Conservation (phyloP, 2,797 vertebrate species). For the Pangasius djambal region DNA sequence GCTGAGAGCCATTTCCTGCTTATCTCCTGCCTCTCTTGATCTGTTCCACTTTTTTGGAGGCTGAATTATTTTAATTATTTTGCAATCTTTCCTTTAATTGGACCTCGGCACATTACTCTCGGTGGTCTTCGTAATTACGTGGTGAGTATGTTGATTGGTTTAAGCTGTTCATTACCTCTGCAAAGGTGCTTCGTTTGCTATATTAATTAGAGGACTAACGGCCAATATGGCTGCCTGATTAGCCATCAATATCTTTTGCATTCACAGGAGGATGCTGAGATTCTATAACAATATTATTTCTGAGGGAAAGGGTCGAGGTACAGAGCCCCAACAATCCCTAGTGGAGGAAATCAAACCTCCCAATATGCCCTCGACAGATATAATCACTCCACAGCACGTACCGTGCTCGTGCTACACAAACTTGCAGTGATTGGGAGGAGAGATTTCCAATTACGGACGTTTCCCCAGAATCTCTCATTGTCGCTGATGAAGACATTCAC, state of each 20-base stretch:
- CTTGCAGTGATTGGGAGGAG: conserved; percentile 38
- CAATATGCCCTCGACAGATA: conserved; percentile 17
- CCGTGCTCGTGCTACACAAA: conserved; percentile 1
- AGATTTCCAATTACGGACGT: conserved; percentile 51
- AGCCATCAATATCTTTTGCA: conserved; percentile 47
- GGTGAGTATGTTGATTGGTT: conserved; percentile 75
- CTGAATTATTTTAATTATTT: conserved; percentile 80
- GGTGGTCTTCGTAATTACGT: conserved; percentile 84
- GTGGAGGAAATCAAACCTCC: conserved; percentile 31
- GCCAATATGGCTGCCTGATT: conserved; percentile 51
- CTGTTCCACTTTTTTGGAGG: conserved; percentile 67
- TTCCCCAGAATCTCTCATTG: conserved; percentile 21
- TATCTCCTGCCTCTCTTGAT: conserved; percentile 59
- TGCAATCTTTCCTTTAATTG: conserved; percentile 67
- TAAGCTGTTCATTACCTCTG: conserved; percentile 72
- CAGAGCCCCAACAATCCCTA: neutral
- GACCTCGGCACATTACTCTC: conserved; percentile 83
- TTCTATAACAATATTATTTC: conserved; percentile 38
- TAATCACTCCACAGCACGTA: neutral
- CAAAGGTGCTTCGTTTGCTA: conserved; percentile 51
- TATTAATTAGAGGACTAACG: conserved; percentile 61
- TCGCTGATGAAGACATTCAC: conserved; percentile 40
- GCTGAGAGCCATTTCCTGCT: conserved; percentile 78
- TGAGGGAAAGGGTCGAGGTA: conserved; percentile 24
- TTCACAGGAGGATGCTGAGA: conserved; percentile 32